Base-by-base conservation (phyloP, 2,113 vertebrate species). In the Polypterus senegalus region DNA sequence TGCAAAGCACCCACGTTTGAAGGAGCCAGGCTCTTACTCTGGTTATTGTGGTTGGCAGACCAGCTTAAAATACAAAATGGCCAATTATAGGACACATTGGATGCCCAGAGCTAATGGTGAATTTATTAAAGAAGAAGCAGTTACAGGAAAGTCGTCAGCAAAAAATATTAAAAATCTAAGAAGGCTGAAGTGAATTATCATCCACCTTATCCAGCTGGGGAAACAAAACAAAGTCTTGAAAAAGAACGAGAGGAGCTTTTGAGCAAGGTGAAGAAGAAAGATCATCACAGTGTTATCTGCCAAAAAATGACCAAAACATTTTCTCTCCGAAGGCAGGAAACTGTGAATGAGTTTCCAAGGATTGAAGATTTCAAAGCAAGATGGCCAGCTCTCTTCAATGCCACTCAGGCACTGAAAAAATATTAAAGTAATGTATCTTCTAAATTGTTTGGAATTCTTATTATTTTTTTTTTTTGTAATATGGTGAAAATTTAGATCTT, bases 241-340 rank as follows among this genome's bases (percentile, higher is more conserved):
- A 62, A 65, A 49, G 63, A 61, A 27, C 27, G 55, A 58, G 65
- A 62, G 55, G 49, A 66, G 67, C 64, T 66, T 66, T 57, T 69
- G 44, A 60, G 53, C 48, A 61, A 69, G 59, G 62, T 57, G 53
- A 67, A 67, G 57, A 67, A 65, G 47, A 65, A 60, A 57, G 59
- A 67, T 52, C 61, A 68, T 48, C 63, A 67, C 57, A 62, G 27
- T 10, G 5, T 57, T 44, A 62, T 70, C 45, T 60, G 43, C 63
- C 62, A 65, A 27, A 65, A 67, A 46, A 67, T 70, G 66, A 48
- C 7, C 10, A 70, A 70, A 67, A 61, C 64, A 54, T 66, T 66
- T 49, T 69, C 67, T 61, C 6, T 47, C 43, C 49, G 48, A 54
- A 46, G 5, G 59, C 64, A 52, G 54, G n/a, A 62, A 59, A 52